These are phyloP conservation scores for Chromobotia macracanthus DNA, from an alignment of 2,797 vertebrate species.

Conservation along the genomic window DNA sequence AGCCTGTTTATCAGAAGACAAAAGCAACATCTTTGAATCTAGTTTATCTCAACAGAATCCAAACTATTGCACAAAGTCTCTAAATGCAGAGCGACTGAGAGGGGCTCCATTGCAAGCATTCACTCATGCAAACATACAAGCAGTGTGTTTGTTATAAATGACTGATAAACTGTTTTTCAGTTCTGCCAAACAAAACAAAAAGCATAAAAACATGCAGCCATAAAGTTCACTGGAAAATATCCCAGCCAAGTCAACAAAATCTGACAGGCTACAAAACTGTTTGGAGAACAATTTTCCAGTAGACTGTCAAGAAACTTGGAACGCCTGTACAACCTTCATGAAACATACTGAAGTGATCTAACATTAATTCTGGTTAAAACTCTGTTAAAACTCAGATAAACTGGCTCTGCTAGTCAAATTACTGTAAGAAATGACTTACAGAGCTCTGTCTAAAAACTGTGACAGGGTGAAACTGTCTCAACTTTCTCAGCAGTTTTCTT, in stretches of 20 bases:
- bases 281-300: conserved; percentile 16
- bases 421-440: conserved; percentile 16
- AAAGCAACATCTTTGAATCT: not conserved
- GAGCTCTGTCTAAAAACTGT: not conserved
- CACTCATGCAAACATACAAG: not conserved
- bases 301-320: conserved; percentile 20
- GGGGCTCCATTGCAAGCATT: not conserved
- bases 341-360: conserved; percentile 13
- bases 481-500: not conserved
- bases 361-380: conserved; percentile 7
- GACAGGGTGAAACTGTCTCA: not conserved
- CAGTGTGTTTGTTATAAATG: not conserved
- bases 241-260: conserved; percentile 6
- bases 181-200: conserved; percentile 21
- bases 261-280: conserved; percentile 7
- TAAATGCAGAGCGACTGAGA: not conserved
- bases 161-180: conserved; percentile 9
- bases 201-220: not conserved
- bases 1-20: not conserved
- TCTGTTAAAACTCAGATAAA: conserved; percentile 39
- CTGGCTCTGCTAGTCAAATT: conserved; percentile 31
- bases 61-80: not conserved
- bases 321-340: not conserved
- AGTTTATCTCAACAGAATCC: too few species aligned
- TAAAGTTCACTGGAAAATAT: conserved; percentile 26